Evolutionary conservation across 2,888 invertebrate genomes (phyloP), one percentile per base, ranked within the genome.

Genomic region (Plemyria rubiginata): DNA sequence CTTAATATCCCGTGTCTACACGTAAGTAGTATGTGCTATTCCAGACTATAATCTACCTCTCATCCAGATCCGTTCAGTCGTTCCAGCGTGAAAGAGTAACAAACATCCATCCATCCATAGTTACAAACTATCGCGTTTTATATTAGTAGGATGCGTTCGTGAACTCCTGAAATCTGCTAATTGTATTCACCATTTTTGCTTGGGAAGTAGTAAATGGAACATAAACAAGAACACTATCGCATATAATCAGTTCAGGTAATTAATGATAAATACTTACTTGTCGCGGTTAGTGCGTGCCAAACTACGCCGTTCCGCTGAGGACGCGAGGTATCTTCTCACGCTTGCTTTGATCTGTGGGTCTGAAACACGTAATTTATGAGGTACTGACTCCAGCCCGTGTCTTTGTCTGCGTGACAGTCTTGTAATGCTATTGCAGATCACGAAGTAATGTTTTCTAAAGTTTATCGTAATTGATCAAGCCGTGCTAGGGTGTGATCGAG

Each of bases 261-360:
- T 29, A 54, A 11, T 55, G 36, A 49, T 52, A 41, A 53, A 41
- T 38, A 66, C 91, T 88, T 78, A 90, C 90, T 92, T 91, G 77
- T 92, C 90, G 78, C 87, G 88, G 77, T 90, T 91, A 22, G 60
- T 66, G 36, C 68, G 68, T 36, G 67, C 70, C 38, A 68, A 56
- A 64, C 58, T 68, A 65, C 90, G 86, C 67, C 90, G 84, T 76
- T 91, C 91, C 65, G 86, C 80, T 62, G 93, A 93, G 72, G 95
- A 94, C 56, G 95, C 94, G 73, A 96, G 87, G 85, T 96, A 95
- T 75, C 96, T 94, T 80, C 95, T 94, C 76, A 96, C 95, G 78
- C 95, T 95, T 70, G 96, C 96, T 90, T 97, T 97, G 85, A 98
- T 95, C 87, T 96, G 96, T 74, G 97, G 97, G 95, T 98, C 98